Evolutionary conservation across 2,888 invertebrate genomes (phyloP).

Genomic region (Cephus pulcher): DNA sequence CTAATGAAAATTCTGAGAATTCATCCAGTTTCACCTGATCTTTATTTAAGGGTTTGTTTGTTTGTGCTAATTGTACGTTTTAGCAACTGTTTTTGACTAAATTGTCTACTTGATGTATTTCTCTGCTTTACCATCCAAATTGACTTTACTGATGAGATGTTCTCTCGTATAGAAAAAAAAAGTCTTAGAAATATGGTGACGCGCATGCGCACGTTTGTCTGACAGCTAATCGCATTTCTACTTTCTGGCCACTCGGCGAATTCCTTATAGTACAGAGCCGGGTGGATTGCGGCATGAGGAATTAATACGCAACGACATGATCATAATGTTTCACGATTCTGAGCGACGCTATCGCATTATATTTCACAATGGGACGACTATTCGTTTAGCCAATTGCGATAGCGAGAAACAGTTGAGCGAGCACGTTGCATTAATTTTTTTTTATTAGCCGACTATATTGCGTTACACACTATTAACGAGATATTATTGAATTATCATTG

Average conservation of each 20-base stretch:
- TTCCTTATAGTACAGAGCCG: neutral
- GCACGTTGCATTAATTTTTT: neutral
- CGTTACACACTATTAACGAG: neutral
- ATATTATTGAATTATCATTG: too few species aligned
- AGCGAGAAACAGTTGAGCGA: neutral
- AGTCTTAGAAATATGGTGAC: neutral
- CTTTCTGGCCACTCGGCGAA: neutral
- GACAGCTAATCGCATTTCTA: neutral
- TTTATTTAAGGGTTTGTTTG: neutral
- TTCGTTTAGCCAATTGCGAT: neutral
- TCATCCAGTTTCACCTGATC: neutral
- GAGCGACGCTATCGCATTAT: neutral
- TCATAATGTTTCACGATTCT: neutral
- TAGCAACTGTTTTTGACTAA: neutral
- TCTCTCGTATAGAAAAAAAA: neutral
- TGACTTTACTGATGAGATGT: neutral
- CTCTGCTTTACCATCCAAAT: neutral
- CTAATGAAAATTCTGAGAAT: neutral
- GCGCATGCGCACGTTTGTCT: neutral
- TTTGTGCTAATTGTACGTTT: neutral
- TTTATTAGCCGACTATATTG: neutral
- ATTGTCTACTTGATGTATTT: neutral
- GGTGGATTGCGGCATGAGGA: neutral
- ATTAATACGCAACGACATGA: neutral
- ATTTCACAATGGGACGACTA: neutral